Percentiles rank a stretch among this genome's conserved stretches.
These are phyloP conservation scores for Phrynocephalus forsythii DNA, from an alignment of 2,797 vertebrate genomes.

Conservation along the genomic window DNA sequence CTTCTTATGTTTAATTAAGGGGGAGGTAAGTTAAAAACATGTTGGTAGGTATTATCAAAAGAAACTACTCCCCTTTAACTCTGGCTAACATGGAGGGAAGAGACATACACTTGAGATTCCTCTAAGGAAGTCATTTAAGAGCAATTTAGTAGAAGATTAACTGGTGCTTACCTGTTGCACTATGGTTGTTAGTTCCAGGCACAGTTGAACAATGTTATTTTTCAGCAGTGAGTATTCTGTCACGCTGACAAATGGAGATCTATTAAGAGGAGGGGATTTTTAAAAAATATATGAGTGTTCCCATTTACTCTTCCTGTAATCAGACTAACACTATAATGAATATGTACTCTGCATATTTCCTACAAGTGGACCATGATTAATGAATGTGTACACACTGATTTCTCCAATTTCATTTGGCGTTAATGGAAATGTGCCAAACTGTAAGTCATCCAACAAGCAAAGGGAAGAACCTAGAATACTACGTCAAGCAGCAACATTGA, in stretches of 20 bases:
- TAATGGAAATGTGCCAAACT: slow-evolving; percentile 19
- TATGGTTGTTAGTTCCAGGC: slow-evolving; percentile 92
- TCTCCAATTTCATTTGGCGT: background rate
- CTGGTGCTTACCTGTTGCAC: slow-evolving; percentile 89
- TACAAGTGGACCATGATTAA: slow-evolving; percentile 6
- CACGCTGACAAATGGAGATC: slow-evolving; percentile 93
- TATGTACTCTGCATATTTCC: slow-evolving; percentile 23
- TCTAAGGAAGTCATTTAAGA: background rate
- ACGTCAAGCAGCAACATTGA: background rate
- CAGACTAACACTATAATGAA: slow-evolving; percentile 15
- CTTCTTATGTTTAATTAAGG: no score
- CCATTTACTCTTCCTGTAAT: slow-evolving; percentile 25
- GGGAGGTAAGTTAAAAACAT: no score
- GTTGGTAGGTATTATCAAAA: no score
- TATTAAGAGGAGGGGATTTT: slow-evolving; percentile 66
- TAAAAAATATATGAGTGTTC: slow-evolving; percentile 31
- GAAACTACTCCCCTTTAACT: no score
- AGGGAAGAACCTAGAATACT: background rate
- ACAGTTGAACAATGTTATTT: slow-evolving; percentile 95
- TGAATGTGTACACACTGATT: background rate
- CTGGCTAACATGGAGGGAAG: background rate
- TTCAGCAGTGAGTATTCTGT: slow-evolving; percentile 94
- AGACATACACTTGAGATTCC: background rate
- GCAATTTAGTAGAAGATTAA: slow-evolving; percentile 12
- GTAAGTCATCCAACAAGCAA: background rate